These are phyloP conservation scores for Cartodere bifasciata DNA, from an alignment of 2,888 invertebrate species.

Conservation along the genomic window DNA sequence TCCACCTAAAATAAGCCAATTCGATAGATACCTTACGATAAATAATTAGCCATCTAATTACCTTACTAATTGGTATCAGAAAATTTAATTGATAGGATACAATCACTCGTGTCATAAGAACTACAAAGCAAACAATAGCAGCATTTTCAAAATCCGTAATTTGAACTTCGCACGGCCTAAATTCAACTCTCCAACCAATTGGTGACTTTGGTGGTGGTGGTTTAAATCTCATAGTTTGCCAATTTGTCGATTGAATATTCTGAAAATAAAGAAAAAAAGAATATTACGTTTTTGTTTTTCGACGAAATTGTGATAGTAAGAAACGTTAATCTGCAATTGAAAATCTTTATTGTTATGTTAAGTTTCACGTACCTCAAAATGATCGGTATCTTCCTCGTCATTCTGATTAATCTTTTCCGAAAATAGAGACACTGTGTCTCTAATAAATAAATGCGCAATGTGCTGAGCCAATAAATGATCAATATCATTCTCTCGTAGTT, in stretches of 20 bases:
- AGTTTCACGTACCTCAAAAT: conserved; percentile 76
- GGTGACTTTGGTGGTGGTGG: conserved; percentile 91
- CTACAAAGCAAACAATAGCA: conserved; percentile 95
- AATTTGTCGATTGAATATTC: conserved; percentile 98
- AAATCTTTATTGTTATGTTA: neutral
- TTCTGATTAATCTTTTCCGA: conserved; percentile 91
- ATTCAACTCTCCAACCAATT: conserved; percentile 99
- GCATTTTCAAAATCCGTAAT: conserved; percentile 99
- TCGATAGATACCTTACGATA: neutral
- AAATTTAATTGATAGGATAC: conserved; percentile 92
- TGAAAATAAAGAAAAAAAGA: conserved; percentile 32
- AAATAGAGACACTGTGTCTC: conserved; percentile 92
- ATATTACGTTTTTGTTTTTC: no score
- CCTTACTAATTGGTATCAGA: conserved; percentile 92
- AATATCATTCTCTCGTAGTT: conserved; percentile 76
- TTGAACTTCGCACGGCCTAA: conserved; percentile 96
- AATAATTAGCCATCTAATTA: conserved; percentile 15
- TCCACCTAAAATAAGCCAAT: conserved; percentile 44
- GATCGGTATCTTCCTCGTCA: conserved; percentile 88
- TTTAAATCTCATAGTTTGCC: conserved; percentile 99
- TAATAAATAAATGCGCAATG: conserved; percentile 94
- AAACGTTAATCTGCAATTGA: neutral
- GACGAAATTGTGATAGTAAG: no score
- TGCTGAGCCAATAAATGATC: conserved; percentile 90
- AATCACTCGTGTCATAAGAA: conserved; percentile 90